Evolutionary conservation across 2,797 vertebrate genomes (phyloP).

Genomic region (Hipposideros larvatus): DNA sequence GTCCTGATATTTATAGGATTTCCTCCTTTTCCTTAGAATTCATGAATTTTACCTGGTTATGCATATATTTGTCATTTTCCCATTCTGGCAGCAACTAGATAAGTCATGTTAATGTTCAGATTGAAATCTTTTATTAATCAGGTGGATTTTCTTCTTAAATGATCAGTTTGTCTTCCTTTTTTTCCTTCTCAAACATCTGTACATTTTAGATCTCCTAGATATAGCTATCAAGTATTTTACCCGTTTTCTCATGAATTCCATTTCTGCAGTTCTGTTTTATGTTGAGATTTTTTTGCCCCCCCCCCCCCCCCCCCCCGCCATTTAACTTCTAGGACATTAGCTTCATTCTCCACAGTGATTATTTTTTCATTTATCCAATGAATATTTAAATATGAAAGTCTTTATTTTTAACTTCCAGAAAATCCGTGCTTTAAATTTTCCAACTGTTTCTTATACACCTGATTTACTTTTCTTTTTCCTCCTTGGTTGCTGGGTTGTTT

Average conservation of each 20-base stretch:
- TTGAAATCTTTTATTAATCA: neutral
- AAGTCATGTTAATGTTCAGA: neutral
- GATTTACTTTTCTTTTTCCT: neutral
- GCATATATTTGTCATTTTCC: neutral
- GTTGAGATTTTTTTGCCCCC: neutral
- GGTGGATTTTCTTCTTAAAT: neutral
- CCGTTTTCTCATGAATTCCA: neutral
- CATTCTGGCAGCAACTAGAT: neutral
- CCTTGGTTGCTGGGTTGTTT: neutral
- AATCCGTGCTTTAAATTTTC: neutral
- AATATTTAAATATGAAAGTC: constrained; percentile 24
- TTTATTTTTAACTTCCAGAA: neutral
- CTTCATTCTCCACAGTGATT: constrained; percentile 7
- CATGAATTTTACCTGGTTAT: neutral
- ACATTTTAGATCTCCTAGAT: neutral
- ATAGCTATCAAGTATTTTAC: neutral
- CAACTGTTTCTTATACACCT: neutral
- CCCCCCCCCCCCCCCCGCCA: neutral
- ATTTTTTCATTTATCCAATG: neutral
- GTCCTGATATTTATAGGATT: neutral
- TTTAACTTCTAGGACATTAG: neutral
- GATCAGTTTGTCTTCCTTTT: neutral
- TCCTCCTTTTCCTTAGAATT: constrained; percentile 31
- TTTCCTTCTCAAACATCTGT: neutral
- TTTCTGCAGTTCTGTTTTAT: constrained; percentile 33